Percentiles rank a stretch among this genome's conserved stretches.
These are phyloP conservation scores for Drosophila oshimai DNA, from an alignment of 1,140 invertebrate genomes.

Conservation along the genomic window DNA sequence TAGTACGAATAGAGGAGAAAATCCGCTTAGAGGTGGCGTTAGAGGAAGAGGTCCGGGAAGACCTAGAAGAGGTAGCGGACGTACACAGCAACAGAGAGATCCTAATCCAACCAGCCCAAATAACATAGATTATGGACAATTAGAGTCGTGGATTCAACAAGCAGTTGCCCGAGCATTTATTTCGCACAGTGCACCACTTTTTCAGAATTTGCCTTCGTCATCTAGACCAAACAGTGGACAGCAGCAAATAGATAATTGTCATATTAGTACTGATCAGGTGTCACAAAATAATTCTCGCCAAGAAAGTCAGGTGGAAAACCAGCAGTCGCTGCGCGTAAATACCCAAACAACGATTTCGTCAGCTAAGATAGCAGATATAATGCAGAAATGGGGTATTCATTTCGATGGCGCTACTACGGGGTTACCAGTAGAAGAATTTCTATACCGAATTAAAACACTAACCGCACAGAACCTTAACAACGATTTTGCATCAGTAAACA, in stretches of 20 bases:
- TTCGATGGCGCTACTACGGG: no score
- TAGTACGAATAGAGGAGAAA: neutral
- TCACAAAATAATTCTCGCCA: neutral
- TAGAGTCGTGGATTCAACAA: neutral
- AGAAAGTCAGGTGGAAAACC: no score
- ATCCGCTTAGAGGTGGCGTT: neutral
- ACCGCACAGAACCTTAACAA: neutral
- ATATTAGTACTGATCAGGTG: neutral
- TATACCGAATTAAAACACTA: neutral
- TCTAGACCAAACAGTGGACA: no score
- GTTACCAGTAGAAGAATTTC: neutral
- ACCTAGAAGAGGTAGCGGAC: neutral
- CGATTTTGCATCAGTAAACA: neutral
- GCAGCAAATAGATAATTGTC: neutral
- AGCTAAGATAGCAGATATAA: no score
- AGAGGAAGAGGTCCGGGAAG: neutral
- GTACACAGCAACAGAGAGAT: neutral
- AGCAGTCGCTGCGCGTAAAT: neutral
- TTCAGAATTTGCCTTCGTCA: no score
- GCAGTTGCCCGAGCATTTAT: neutral
- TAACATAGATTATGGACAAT: neutral
- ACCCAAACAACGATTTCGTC: no score
- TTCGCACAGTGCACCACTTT: neutral
- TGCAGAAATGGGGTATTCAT: no score
- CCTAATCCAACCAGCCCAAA: neutral